Conservation (phyloP, 2,888 invertebrate species). For the Sinelater perroti region DNA sequence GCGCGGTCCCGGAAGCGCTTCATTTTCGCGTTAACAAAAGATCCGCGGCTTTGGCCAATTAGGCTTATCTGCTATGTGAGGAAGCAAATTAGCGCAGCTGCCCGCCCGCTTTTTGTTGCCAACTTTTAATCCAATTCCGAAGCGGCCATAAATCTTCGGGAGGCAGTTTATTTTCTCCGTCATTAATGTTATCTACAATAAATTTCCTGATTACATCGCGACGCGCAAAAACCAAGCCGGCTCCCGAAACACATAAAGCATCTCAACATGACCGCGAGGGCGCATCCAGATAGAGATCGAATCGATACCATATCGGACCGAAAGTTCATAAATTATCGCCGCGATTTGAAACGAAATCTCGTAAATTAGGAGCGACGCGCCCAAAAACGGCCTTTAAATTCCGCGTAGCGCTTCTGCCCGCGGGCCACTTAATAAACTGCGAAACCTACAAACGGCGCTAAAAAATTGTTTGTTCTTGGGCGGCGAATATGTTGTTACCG, state of each 20-base stretch:
- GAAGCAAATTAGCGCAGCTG: no score
- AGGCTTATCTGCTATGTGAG: no score
- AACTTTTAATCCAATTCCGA: no score
- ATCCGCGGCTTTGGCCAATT: no score
- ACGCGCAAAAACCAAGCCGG: background rate
- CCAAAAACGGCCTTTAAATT: constrained; percentile 30
- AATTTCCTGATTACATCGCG: background rate
- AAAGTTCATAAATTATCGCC: constrained; percentile 28
- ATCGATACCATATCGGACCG: constrained; percentile 20
- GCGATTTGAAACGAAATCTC: constrained; percentile 44
- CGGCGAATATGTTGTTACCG: constrained; percentile 56
- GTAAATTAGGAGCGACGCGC: constrained; percentile 41
- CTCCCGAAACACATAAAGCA: constrained; percentile 4
- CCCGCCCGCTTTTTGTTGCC: no score
- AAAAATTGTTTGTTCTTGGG: constrained; percentile 53
- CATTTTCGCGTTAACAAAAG: no score
- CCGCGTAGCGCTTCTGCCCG: constrained; percentile 8
- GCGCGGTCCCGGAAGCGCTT: no score
- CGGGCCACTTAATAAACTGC: constrained; percentile 31
- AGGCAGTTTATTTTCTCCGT: no score
- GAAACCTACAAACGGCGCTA: constrained; percentile 32
- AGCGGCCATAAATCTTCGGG: no score
- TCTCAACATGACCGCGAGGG: background rate
- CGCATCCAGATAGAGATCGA: constrained; percentile 14
- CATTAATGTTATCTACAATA: background rate